A percentile compares a stretch with the other conserved stretches of the same genome.
These are phyloP conservation scores for Centruroides sculpturatus DNA, from an alignment of 1,140 invertebrate genomes.

Conservation along the genomic window DNA sequence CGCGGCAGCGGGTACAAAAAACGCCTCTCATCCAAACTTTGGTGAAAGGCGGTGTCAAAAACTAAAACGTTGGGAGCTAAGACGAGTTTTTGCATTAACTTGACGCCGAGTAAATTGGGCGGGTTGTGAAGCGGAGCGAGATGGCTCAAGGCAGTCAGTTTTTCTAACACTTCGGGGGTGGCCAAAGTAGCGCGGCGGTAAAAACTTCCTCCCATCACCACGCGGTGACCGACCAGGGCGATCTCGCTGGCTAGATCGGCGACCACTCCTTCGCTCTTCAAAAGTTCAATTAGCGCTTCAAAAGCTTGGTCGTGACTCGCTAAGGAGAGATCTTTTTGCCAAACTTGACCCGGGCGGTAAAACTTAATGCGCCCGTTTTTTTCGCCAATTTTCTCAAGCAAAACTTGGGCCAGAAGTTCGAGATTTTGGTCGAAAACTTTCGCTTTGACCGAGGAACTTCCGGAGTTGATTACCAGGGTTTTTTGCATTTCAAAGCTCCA, in stretches of 20 bases:
- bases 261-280: too few species aligned
- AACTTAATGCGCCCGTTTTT: too few species aligned
- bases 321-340: too few species aligned
- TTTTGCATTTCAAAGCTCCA: too few species aligned
- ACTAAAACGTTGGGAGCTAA: background rate
- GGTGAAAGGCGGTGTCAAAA: slow-evolving; percentile 1
- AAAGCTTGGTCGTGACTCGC: too few species aligned
- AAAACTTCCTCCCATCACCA: background rate
- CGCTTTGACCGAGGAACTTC: background rate
- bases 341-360: too few species aligned
- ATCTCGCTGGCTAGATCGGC: background rate
- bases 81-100: background rate
- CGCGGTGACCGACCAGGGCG: background rate
- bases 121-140: background rate
- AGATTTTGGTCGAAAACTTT: background rate
- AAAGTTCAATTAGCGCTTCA: too few species aligned
- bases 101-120: background rate
- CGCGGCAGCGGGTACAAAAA: background rate
- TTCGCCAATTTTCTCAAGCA: too few species aligned
- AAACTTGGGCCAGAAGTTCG: background rate
- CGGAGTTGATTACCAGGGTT: background rate
- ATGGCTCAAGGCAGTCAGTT: background rate
- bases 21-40: background rate
- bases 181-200: background rate
- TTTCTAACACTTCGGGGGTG: background rate